Percentiles rank a stretch among this genome's conserved stretches.
These are phyloP conservation scores for Cepaea hortensis DNA, from an alignment of 2,888 invertebrate species.

Conservation along the genomic window DNA sequence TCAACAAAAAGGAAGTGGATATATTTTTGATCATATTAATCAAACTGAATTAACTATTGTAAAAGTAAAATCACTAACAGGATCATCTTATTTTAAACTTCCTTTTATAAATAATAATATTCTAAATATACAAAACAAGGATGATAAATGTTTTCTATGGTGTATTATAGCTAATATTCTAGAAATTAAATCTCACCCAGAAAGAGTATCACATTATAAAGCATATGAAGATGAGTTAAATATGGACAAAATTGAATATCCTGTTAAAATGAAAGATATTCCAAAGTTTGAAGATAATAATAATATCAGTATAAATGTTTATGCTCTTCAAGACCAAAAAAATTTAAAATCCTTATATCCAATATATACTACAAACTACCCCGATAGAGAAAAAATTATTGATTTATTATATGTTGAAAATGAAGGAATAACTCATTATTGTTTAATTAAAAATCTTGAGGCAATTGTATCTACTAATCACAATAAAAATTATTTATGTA, in stretches of 20 bases:
- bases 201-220: neutral
- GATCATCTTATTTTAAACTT: constrained; percentile 23
- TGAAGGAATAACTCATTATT: constrained; percentile 13
- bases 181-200: neutral
- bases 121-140: constrained; percentile 4
- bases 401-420: constrained; percentile 29
- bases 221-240: neutral
- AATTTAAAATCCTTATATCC: neutral
- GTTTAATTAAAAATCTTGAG: constrained; percentile 2
- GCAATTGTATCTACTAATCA: constrained; percentile 15
- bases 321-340: neutral
- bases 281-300: neutral
- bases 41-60: neutral
- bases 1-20: constrained; percentile 2
- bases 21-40: neutral
- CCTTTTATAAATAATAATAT: neutral
- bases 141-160: constrained; percentile 17
- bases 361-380: neutral
- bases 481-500: constrained; percentile 14
- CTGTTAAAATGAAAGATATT: neutral
- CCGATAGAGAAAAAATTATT: neutral
- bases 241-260: neutral
- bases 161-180: neutral
- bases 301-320: neutral
- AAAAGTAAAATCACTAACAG: constrained; percentile 3